Base-by-base conservation (phyloP, 2,888 invertebrate genomes). In the Coenonympha arcania region DNA sequence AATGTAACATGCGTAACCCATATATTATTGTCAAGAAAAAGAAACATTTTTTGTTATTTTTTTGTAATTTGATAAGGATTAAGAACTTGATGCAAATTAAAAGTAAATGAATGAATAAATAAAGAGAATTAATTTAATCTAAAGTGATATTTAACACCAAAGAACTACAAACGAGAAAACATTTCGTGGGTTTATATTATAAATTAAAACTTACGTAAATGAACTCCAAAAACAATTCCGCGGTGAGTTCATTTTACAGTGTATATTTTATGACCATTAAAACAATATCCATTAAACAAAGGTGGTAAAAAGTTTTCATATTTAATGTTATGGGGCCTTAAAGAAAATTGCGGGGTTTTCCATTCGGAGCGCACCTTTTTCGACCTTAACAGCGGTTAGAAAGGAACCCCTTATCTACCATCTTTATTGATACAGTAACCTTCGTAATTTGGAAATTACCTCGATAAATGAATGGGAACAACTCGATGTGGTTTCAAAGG, bases 271-370 rank as follows among this genome's bases (percentile, higher is more conserved):
- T 54, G 51, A 48, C 51, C 54, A 54, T 59, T 56, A 59, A 59
- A 61, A 55, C 57, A 56, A 59, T 59, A 59, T 59, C 58, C 56
- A 56, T 59, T 61, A 51, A 57, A 58, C 48, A 49, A 52, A 57
- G 46, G 50, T 45, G 52, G 48, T 58, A 58, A 59, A 60, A 56
- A 50, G 55, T 58, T 57, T 52, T 53, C 54, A 46, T 54, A 54
- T 52, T 48, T 48, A 46, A 40, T 45, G 50, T 57, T 53, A 59
- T 56, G 58, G 50, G 50, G 47, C 50, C 47, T 48, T 50, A 56
- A 57, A 46, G 56, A 57, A 56, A 56, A 56, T 50, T 44, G 36
- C 52, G 36, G 34, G 57, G 40, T 55, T 57, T 59, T 55, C 48
- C 33, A 55, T 39, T 49, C 48, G 33, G 42, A 41, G 48, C 42